Conservation (phyloP, 2,888 invertebrate genomes). For the Lasioglossum vierecki region DNA sequence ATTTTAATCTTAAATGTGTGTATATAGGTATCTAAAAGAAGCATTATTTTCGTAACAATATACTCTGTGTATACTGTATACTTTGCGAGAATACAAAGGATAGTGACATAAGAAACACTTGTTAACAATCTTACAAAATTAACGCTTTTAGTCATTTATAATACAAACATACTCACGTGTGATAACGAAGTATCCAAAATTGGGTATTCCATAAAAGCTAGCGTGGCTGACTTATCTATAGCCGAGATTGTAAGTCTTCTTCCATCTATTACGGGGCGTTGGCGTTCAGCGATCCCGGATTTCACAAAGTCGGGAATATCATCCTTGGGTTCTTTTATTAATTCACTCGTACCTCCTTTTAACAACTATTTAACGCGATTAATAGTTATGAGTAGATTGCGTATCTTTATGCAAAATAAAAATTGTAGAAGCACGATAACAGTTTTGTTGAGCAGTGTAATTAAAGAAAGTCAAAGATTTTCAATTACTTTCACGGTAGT, state of each 20-base stretch:
- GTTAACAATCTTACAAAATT: not conserved
- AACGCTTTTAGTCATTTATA: not conserved
- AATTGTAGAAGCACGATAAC: not conserved
- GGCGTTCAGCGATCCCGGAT: conserved; percentile 76
- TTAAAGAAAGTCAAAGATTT: not conserved
- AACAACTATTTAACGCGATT: conserved; percentile 81
- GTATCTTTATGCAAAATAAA: not conserved
- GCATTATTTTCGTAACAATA: conserved; percentile 26
- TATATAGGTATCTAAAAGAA: conserved; percentile 88
- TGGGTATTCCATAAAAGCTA: conserved; percentile 73
- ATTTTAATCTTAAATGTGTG: conserved; percentile 87
- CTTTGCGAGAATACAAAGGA: not conserved
- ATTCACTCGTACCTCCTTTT: conserved; percentile 79
- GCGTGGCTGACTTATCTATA: conserved; percentile 83
- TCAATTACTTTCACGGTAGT: conserved; percentile 89
- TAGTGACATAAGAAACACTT: not conserved
- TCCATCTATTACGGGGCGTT: conserved; percentile 83
- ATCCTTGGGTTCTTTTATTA: conserved; percentile 83
- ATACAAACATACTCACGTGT: conserved; percentile 82
- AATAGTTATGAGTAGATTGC: not conserved
- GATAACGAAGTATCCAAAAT: conserved; percentile 87
- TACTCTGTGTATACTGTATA: not conserved
- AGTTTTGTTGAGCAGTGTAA: not conserved
- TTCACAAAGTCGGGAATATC: conserved; percentile 80
- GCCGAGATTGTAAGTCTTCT: conserved; percentile 85